These are phyloP conservation scores for Petrolisthes manimaculis DNA, from an alignment of 2,888 invertebrate genomes.

Conservation along the genomic window DNA sequence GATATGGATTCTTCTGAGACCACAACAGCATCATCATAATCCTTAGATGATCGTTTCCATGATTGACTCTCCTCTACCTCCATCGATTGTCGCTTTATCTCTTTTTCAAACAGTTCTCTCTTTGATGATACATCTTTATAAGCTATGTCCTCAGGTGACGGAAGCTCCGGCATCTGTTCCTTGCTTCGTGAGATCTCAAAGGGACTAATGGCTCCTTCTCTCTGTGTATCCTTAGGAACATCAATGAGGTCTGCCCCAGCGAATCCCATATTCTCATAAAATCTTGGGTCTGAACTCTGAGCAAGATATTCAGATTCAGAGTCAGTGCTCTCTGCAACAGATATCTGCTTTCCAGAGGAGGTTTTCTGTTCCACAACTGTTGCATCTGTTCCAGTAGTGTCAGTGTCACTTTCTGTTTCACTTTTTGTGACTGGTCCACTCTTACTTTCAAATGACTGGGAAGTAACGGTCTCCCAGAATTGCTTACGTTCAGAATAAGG, in stretches of 20 bases:
- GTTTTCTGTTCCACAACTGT: conserved; percentile 41
- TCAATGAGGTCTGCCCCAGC: conserved; percentile 57
- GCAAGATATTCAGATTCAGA: conserved; percentile 56
- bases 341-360: conserved; percentile 15
- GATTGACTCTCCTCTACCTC: conserved; percentile 62
- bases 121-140: conserved; percentile 64
- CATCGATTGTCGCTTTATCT: conserved; percentile 64
- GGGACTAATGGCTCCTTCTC: conserved; percentile 50
- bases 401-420: conserved; percentile 65
- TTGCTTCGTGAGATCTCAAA: conserved; percentile 51
- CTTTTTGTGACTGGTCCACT: conserved; percentile 49
- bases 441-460: conserved; percentile 62
- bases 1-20: conserved; percentile 44
- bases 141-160: conserved; percentile 64
- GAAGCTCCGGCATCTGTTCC: conserved; percentile 45
- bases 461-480: conserved; percentile 65
- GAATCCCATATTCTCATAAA: conserved; percentile 62
- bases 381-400: conserved; percentile 58
- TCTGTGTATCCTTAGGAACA: conserved; percentile 20
- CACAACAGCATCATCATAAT: conserved; percentile 58
- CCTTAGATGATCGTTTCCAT: conserved; percentile 61
- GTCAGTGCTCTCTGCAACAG: conserved; percentile 49
- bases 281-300: conserved; percentile 36
- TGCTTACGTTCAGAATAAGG: conserved; percentile 65
- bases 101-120: conserved; percentile 63